A percentile compares a stretch with the other conserved stretches of the same genome.
phyloP scores from a whole-genome alignment of 2,888 invertebrate species.

The Heliconius charithonia region DNA sequence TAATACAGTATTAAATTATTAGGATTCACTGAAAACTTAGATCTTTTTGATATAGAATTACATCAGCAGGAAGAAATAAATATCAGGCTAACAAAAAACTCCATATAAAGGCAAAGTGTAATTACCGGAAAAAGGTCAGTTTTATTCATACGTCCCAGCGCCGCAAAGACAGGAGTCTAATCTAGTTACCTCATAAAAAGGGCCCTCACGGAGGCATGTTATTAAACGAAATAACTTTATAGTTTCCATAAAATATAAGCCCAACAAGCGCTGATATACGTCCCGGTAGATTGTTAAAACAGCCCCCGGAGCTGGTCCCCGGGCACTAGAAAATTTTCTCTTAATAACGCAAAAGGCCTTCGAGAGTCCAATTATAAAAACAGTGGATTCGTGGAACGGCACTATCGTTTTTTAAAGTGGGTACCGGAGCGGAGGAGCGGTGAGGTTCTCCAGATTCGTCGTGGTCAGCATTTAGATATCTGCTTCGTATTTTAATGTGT shows the following conservation, averaged over 20 bases:
- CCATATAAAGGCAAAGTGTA: constrained; percentile 28
- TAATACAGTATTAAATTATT: not conserved
- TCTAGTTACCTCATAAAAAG: constrained; percentile 48
- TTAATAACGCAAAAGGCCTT: constrained; percentile 63
- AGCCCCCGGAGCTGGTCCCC: constrained; percentile 45
- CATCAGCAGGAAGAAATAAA: constrained; percentile 11
- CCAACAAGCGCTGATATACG: constrained; percentile 43
- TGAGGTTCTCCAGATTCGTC: constrained; percentile 23
- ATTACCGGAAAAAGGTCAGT: constrained; percentile 34
- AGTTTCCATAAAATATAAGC: constrained; percentile 50
- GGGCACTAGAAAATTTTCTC: constrained; percentile 58
- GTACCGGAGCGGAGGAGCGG: constrained; percentile 25
- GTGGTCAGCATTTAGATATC: constrained; percentile 28
- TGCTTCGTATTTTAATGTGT: constrained; percentile 8
- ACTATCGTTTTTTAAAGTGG: constrained; percentile 48
- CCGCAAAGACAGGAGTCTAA: constrained; percentile 43
- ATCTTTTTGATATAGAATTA: constrained; percentile 13
- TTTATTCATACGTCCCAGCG: constrained; percentile 33
- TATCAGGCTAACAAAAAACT: constrained; percentile 10
- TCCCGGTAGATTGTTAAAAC: constrained; percentile 46
- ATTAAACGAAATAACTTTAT: constrained; percentile 54
- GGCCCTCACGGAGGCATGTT: constrained; percentile 47
- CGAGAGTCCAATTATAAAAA: constrained; percentile 65
- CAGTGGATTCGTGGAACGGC: constrained; percentile 45
- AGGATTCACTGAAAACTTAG: not conserved